A percentile compares a stretch with the other conserved stretches of the same genome.
Evolutionary conservation across 2,888 invertebrate genomes (phyloP).

Genomic region (Oeneis ivallda): DNA sequence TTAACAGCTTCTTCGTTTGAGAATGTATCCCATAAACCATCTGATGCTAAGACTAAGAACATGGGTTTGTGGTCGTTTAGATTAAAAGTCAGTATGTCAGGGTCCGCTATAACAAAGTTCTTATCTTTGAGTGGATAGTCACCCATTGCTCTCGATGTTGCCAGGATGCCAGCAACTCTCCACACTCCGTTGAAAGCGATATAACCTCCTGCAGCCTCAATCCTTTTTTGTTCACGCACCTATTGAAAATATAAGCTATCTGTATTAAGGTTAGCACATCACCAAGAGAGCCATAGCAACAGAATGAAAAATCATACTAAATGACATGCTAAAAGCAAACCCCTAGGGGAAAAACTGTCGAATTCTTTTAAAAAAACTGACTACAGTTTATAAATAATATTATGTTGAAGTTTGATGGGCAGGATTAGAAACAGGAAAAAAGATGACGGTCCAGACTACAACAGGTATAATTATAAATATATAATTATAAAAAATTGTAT

Average conservation of each 20-base stretch:
- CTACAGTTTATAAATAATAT: no score
- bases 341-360: no score
- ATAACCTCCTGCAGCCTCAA: conserved; percentile 97
- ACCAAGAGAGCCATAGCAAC: no score
- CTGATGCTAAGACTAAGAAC: conserved; percentile 96
- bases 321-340: no score
- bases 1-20: conserved; percentile 96
- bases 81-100: conserved; percentile 96
- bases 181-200: conserved; percentile 98
- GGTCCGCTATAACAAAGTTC: conserved; percentile 96
- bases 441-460: no score
- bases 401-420: no score
- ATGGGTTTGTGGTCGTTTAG: conserved; percentile 91
- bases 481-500: no score
- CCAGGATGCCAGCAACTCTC: conserved; percentile 97
- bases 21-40: conserved; percentile 98
- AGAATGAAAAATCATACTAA: no score
- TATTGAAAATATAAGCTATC: conserved; percentile 51
- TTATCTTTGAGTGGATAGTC: conserved; percentile 97
- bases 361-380: no score
- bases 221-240: conserved; percentile 94
- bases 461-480: no score
- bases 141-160: conserved; percentile 96
- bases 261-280: not conserved
- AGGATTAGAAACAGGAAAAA: no score